A percentile compares a stretch with the other conserved stretches of the same genome.
phyloP scores from a whole-genome alignment of 2,888 invertebrate species.

The Buathra laborator region DNA sequence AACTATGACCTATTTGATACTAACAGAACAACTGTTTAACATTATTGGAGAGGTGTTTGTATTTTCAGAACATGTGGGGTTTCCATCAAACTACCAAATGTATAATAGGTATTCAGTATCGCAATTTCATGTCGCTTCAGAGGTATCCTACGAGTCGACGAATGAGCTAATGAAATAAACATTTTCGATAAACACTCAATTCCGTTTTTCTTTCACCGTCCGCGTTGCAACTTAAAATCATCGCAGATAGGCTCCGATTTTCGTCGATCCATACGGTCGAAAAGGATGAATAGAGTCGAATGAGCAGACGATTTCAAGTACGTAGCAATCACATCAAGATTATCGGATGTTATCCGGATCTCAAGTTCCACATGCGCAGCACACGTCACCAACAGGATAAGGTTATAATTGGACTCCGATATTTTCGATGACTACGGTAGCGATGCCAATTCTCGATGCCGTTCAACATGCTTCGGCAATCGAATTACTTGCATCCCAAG shows the following conservation, averaged over 20 bases:
- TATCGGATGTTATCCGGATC: neutral
- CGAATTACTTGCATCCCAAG: neutral
- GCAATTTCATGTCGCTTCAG: neutral
- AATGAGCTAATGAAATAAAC: too few species aligned
- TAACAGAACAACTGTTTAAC: neutral
- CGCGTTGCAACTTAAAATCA: too few species aligned
- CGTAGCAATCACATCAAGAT: neutral
- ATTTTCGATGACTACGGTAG: neutral
- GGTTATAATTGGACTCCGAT: neutral
- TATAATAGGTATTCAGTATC: neutral
- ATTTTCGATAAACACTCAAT: too few species aligned
- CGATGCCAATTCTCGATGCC: neutral
- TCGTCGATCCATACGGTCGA: neutral
- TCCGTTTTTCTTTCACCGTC: too few species aligned
- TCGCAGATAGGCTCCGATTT: too few species aligned
- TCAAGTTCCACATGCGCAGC: neutral
- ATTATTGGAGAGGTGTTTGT: neutral
- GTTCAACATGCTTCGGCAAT: neutral
- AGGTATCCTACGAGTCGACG: too few species aligned
- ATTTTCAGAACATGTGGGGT: neutral
- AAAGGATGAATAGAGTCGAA: neutral
- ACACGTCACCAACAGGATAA: neutral
- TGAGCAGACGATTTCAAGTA: neutral
- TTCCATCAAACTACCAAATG: neutral
- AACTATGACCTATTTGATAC: conserved; percentile 17